phyloP scores from a whole-genome alignment of 2,888 invertebrate species.

The Troides helena region DNA sequence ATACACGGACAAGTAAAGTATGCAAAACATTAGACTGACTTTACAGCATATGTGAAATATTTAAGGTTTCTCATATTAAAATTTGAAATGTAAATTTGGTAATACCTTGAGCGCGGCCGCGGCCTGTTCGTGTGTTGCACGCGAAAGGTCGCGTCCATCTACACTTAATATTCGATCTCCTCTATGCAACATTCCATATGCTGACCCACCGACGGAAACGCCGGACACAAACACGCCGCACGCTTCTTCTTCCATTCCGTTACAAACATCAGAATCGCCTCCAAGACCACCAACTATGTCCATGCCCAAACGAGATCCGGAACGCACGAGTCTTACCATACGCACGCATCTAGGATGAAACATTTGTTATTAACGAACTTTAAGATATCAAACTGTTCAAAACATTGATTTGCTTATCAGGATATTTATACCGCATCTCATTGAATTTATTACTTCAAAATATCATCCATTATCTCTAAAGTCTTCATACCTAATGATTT shows the following conservation, averaged over 20 bases:
- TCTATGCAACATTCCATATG: constrained; percentile 79
- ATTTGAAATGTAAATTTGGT: constrained; percentile 2
- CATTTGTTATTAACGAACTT: neutral
- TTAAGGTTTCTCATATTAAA: no score
- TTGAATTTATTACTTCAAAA: no score
- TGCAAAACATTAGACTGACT: neutral
- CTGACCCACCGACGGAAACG: constrained; percentile 67
- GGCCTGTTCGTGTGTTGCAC: constrained; percentile 88
- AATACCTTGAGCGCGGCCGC: constrained; percentile 82
- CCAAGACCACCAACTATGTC: constrained; percentile 76
- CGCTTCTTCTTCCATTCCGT: constrained; percentile 60
- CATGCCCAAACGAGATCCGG: constrained; percentile 76
- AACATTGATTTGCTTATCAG: no score
- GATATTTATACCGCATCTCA: no score
- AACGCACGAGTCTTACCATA: constrained; percentile 72
- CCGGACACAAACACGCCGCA: constrained; percentile 77
- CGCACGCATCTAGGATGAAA: constrained; percentile 62
- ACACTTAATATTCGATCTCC: constrained; percentile 88
- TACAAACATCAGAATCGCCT: constrained; percentile 57
- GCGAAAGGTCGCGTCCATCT: constrained; percentile 85
- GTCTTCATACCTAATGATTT: no score
- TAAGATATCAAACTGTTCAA: no score
- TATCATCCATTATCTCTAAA: no score
- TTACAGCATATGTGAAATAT: neutral
- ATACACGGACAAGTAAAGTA: neutral